Conservation (phyloP, 2,888 invertebrate genomes). For the Synergus gifuensis region DNA sequence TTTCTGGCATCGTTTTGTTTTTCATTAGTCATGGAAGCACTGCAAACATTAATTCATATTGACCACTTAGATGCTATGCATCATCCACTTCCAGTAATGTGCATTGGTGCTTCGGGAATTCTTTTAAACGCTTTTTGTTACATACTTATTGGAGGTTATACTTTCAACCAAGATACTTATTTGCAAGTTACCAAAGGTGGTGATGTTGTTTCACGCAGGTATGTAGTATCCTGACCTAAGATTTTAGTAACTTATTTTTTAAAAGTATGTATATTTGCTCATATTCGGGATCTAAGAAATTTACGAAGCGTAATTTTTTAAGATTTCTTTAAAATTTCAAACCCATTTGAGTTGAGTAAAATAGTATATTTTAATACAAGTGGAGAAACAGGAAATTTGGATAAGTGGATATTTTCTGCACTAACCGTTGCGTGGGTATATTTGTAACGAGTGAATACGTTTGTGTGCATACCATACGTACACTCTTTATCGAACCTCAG, state of each 20-base stretch:
- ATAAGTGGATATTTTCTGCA: too few relatives aligned
- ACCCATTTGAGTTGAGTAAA: too few relatives aligned
- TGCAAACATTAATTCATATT: conserved; percentile 89
- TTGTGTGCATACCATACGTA: too few relatives aligned
- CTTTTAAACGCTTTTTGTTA: conserved; percentile 88
- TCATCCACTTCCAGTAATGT: conserved; percentile 86
- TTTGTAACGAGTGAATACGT: too few relatives aligned
- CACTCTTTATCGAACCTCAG: too few relatives aligned
- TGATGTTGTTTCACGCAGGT: conserved; percentile 80
- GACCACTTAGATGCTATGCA: conserved; percentile 86
- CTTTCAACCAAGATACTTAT: conserved; percentile 86
- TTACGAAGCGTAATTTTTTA: too few relatives aligned
- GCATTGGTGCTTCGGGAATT: conserved; percentile 85
- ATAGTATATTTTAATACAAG: too few relatives aligned
- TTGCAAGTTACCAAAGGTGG: conserved; percentile 83
- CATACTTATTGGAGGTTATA: conserved; percentile 89
- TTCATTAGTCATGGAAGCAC: conserved; percentile 88
- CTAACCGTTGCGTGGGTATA: too few relatives aligned
- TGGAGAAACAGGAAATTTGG: too few relatives aligned
- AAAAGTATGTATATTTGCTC: neutral
- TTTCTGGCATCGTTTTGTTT: conserved; percentile 91
- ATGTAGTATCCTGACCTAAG: conserved; percentile 12
- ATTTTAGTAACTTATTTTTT: neutral
- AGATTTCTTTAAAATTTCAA: too few relatives aligned
- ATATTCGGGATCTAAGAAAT: too few relatives aligned